Evolutionary conservation across 2,797 vertebrate species (phyloP).

Genomic region (Centroberyx gerrardi): DNA sequence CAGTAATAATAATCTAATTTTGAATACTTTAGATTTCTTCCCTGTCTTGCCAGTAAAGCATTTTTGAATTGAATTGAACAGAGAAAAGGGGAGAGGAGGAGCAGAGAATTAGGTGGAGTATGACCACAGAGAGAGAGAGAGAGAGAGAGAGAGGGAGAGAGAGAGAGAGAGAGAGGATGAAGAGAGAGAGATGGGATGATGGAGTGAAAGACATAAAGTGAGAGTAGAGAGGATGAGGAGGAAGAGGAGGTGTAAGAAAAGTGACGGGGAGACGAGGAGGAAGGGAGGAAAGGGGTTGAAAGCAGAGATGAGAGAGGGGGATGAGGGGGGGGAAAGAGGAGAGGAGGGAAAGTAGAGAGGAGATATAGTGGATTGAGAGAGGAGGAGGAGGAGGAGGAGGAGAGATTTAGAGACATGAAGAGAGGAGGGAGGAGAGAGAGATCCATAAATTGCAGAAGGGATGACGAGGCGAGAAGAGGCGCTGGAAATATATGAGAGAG

Average conservation of each 20-base stretch:
- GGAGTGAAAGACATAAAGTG: not conserved
- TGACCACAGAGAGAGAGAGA: not conserved
- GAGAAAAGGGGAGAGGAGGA: no score
- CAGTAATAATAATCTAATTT: no score
- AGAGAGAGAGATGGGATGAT: not conserved
- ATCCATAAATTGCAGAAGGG: slow-evolving; percentile 65
- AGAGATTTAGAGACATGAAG: slow-evolving; percentile 67
- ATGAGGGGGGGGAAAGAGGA: slow-evolving; percentile 5
- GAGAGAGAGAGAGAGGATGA: not conserved
- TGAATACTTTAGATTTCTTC: no score
- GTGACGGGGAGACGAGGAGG: not conserved
- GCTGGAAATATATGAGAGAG: slow-evolving; percentile 66
- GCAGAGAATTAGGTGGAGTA: no score
- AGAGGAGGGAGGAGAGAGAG: slow-evolving; percentile 34
- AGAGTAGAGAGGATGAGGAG: not conserved
- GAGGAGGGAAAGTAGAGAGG: not conserved
- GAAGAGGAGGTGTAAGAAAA: not conserved
- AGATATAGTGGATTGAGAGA: slow-evolving; percentile 46
- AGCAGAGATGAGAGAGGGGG: not conserved
- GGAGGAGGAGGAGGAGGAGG: slow-evolving; percentile 5
- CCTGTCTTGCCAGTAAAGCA: no score
- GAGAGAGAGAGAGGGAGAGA: not conserved
- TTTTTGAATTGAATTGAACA: no score
- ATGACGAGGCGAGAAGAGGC: slow-evolving; percentile 57
- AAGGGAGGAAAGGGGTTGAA: not conserved